A percentile compares a stretch with the other conserved stretches of the same genome.
Evolutionary conservation across 2,888 invertebrate species (phyloP).

Genomic region (Ichneumon xanthorius): DNA sequence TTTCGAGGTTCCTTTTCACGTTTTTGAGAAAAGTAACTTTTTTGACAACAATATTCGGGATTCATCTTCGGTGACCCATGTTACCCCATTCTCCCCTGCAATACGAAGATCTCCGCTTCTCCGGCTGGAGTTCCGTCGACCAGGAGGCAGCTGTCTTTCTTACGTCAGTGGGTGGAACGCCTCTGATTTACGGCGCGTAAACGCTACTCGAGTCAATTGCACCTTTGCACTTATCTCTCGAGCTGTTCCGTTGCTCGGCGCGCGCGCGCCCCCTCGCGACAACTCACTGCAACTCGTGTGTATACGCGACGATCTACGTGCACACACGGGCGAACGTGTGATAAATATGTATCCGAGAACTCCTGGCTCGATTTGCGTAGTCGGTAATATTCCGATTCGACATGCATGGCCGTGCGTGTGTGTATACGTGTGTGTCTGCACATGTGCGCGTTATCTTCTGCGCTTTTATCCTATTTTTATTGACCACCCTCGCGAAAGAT

Average conservation of each 20-base stretch:
- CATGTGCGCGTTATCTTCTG: constrained; percentile 30
- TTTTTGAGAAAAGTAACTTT: neutral
- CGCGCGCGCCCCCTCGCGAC: constrained; percentile 53
- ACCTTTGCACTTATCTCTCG: constrained; percentile 60
- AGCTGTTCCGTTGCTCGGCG: constrained; percentile 24
- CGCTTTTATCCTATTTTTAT: constrained; percentile 20
- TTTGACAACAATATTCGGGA: neutral
- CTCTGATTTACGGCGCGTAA: constrained; percentile 76
- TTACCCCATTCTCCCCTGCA: neutral
- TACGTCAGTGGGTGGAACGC: constrained; percentile 76
- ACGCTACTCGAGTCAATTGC: constrained; percentile 59
- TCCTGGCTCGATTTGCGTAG: neutral
- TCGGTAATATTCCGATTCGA: constrained; percentile 36
- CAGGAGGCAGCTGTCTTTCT: constrained; percentile 78
- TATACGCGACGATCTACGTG: constrained; percentile 29
- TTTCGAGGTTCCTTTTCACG: neutral
- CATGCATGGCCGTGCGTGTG: neutral
- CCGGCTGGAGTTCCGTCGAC: constrained; percentile 33
- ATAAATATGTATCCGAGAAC: neutral
- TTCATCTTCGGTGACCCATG: neutral
- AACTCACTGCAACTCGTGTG: constrained; percentile 25
- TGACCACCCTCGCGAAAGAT: constrained; percentile 50
- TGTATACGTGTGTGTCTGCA: neutral
- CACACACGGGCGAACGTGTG: neutral
- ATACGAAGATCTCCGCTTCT: constrained; percentile 10